Base-by-base conservation (phyloP, 2,797 vertebrate genomes). In the Epinephelus malabaricus region DNA sequence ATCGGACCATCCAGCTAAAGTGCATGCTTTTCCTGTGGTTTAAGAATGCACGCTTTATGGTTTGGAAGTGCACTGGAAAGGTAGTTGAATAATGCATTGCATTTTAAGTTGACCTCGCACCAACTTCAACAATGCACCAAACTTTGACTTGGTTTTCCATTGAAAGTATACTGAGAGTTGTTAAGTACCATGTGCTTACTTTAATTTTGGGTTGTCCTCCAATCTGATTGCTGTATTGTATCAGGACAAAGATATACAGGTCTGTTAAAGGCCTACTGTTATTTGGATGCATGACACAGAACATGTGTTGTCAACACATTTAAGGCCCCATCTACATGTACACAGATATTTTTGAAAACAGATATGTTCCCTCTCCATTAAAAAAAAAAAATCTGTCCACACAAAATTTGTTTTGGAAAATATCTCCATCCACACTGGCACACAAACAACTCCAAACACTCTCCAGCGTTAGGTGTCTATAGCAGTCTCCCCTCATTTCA, bases 61-160 rank as follows among this genome's bases (percentile, higher is more conserved):
- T 83, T 86, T 79, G 72, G 84, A 90, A 89, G 88, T 86, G 82
- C 90, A 80, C 83, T 69, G 66, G 72, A 83, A 66, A 74, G 69
- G 67, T 34, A 49, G 60, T 47, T 93, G 69, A 92, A 90, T 90
- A 92, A 93, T 91, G 85, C 88, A 92, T 87, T 70, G 70, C 73
- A 76, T 84, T 82, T 81, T 58, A 86, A 90, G 78, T 76, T 76
- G 84, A 86, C 86, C 80, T 78, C 34, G n/a, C 80, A 73, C 69
- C 76, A 82, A 84, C 79, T 81, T 86, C 69, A 81, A 81, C 85
- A 87, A 79, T 80, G 80, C 78, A 73, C 58, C 77, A 82, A 87
- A 83, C 78, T 69, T 76, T 50, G 14, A 40, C 59, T 76, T 12
- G 25, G n/a, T 79, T 70, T 69, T 34, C 59, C 47, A 8, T 14